A percentile compares a stretch with the other conserved stretches of the same genome.
Conservation (phyloP, 2,888 invertebrate genomes). For the Diachrysia chrysitis region DNA sequence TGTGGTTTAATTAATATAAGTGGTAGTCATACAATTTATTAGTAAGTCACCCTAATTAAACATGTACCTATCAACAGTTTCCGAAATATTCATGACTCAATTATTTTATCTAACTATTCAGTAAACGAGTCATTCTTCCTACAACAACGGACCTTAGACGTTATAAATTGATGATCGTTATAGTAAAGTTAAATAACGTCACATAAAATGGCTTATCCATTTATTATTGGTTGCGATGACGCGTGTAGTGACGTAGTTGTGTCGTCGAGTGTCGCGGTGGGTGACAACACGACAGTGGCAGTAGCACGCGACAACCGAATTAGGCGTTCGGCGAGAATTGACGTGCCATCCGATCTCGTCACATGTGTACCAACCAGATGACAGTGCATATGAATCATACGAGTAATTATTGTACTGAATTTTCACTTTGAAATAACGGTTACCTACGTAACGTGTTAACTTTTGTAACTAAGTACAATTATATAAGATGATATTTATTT, state of each 20-base stretch:
- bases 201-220: slow-evolving; percentile 50
- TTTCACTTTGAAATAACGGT: slow-evolving; percentile 5
- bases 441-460: neutral
- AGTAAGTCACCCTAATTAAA: neutral
- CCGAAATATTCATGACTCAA: neutral
- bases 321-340: slow-evolving; percentile 45
- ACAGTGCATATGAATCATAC: slow-evolving; percentile 29
- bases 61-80: neutral
- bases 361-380: slow-evolving; percentile 23
- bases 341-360: slow-evolving; percentile 42
- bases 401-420: neutral
- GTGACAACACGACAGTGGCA: slow-evolving; percentile 50
- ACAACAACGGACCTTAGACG: slow-evolving; percentile 17
- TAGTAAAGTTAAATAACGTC: slow-evolving; percentile 43
- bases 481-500: too few relatives aligned
- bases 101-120: neutral
- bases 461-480: neutral
- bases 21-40: neutral
- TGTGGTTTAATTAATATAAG: neutral
- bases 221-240: slow-evolving; percentile 59
- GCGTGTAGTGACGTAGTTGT: slow-evolving; percentile 60
- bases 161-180: slow-evolving; percentile 33
- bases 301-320: slow-evolving; percentile 65
- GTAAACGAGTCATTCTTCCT: slow-evolving; percentile 13
- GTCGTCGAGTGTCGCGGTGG: slow-evolving; percentile 53